Base-by-base conservation (phyloP, 1,140 invertebrate species). In the Drosophila grimshawi region DNA sequence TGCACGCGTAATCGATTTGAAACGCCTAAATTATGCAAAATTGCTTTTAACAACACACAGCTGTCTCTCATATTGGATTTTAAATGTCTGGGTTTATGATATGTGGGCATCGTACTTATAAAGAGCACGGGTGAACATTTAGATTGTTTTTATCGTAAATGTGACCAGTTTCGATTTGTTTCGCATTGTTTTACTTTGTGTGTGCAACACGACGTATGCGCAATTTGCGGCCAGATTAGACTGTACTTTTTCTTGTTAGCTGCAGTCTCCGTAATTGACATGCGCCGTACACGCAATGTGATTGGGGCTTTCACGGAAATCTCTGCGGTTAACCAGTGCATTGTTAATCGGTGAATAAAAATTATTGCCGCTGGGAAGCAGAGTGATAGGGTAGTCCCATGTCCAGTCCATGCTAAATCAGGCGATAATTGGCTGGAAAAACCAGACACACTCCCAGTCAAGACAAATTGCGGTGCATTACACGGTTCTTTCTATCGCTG, bases 11-110 rank as follows among this genome's bases (percentile, higher is more conserved):
- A 85, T 81, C 85, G 81, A 89, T 89, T 89, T 75, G 55, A 67
- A 80, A 71, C 74, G 79, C 66, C 56, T 78, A 76, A 88, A 88
- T 89, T 72, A 89, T 85, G 79, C 82, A 72, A 79, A 88, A 89
- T 78, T 56, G 27, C 49, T 85, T 81, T 66, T 45, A 57, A 59
- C 41, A 49, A 49, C 61, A 51, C 64, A 68, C 39, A 43, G 39
- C 39, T 43, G 39, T 59, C 76, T 82, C 67, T 76, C 69, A 64
- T 52, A 52, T 51, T 51, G 41, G 41, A 10, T 19, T 19, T 60
- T 60, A 60, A 60, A 7, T 60, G 43, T 33, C 48, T 30, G 59
- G 30, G 19, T 60, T 60, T 68, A 59, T 67, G 55, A 61, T 53
- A 67, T 53, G 49, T 73, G 55, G 55, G 69, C 63, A 57, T 63